Evolutionary conservation across 2,888 invertebrate genomes (phyloP).

Genomic region (Drosophila niveifrons): DNA sequence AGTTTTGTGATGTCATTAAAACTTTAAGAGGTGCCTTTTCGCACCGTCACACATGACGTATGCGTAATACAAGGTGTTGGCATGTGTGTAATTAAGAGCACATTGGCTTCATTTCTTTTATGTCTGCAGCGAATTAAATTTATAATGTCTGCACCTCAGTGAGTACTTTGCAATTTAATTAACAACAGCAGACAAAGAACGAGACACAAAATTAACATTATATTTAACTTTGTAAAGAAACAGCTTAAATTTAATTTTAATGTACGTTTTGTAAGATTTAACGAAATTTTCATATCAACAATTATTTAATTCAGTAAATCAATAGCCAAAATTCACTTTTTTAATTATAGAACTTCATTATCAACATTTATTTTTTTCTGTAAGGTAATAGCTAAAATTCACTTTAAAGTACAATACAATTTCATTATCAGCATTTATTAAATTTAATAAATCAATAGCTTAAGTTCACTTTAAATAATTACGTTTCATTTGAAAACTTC

Average conservation of each 20-base stretch:
- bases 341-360: background rate
- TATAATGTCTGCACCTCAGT: conserved; percentile 20
- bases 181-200: conserved; percentile 7
- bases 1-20: conserved; percentile 34
- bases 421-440: background rate
- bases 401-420: background rate
- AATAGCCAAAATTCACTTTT: background rate
- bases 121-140: conserved; percentile 38
- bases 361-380: background rate
- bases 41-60: conserved; percentile 31
- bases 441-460: background rate
- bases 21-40: conserved; percentile 27
- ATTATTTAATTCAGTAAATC: background rate
- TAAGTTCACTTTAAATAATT: background rate
- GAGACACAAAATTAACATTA: background rate
- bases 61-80: conserved; percentile 36
- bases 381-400: background rate
- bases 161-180: conserved; percentile 38
- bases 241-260: background rate
- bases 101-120: conserved; percentile 25
- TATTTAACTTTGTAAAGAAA: background rate
- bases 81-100: conserved; percentile 51
- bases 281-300: background rate
- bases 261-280: no score
- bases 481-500: background rate